These are phyloP conservation scores for Drosophila setifemur DNA, from an alignment of 1,140 invertebrate species.

Conservation along the genomic window DNA sequence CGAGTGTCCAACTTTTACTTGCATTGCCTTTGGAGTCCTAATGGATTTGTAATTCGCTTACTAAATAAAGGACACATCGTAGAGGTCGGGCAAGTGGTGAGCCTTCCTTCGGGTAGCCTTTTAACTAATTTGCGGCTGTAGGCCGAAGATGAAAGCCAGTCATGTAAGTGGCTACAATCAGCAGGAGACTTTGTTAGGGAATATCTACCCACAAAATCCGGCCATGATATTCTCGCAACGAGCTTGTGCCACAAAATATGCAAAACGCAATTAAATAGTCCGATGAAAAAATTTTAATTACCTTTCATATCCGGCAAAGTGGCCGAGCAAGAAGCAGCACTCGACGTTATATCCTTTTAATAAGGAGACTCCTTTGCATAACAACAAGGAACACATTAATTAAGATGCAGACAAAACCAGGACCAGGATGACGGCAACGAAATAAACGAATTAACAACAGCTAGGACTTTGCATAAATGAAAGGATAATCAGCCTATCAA, in stretches of 20 bases:
- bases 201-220: not conserved
- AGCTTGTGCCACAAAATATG: slow-evolving; percentile 56
- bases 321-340: slow-evolving; percentile 10
- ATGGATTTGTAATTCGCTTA: slow-evolving; percentile 72
- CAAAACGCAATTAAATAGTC: slow-evolving; percentile 64
- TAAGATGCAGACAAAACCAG: slow-evolving; percentile 68
- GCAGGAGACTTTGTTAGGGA: not conserved
- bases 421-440: slow-evolving; percentile 31
- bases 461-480: slow-evolving; percentile 78
- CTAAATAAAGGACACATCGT: slow-evolving; percentile 14
- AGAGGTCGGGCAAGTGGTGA: slow-evolving; percentile 1
- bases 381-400: slow-evolving; percentile 74
- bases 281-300: slow-evolving; percentile 71
- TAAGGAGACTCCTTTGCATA: slow-evolving; percentile 65
- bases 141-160: slow-evolving; percentile 47
- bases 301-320: slow-evolving; percentile 60
- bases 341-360: slow-evolving; percentile 65
- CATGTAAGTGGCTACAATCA: not conserved
- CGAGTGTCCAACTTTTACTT: slow-evolving; percentile 2
- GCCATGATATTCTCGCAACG: not conserved
- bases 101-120: slow-evolving; percentile 41
- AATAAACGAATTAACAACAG: slow-evolving; percentile 76
- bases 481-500: slow-evolving; percentile 76
- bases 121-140: slow-evolving; percentile 58
- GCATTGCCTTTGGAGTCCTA: slow-evolving; percentile 34